phyloP scores from a whole-genome alignment of 2,113 vertebrate species.

The Podarcis cretensis region DNA sequence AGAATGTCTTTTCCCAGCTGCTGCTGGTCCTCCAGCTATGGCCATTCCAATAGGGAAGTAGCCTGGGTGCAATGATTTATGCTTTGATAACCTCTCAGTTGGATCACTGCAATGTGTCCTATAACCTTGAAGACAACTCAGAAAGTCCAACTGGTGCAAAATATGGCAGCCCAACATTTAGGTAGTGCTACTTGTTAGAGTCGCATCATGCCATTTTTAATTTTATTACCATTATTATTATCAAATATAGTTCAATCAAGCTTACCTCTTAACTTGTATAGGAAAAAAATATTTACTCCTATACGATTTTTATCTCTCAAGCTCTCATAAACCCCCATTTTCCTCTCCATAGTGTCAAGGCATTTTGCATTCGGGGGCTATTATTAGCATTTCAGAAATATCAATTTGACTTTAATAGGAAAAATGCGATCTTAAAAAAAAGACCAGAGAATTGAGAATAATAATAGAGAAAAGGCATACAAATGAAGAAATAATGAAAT shows the following conservation, averaged over 20 bases:
- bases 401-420: not conserved
- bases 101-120: not conserved
- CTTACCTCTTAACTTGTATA: not conserved
- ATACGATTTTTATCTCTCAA: not conserved
- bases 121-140: not conserved
- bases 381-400: conserved; percentile 24
- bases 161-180: not conserved
- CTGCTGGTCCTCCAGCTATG: not conserved
- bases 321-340: conserved; percentile 7
- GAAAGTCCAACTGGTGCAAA: not conserved
- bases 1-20: not conserved
- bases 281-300: not conserved
- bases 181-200: not conserved
- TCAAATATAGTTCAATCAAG: not conserved
- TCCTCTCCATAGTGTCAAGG: not conserved
- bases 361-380: not conserved
- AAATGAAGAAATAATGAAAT: not conserved
- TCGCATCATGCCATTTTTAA: not conserved
- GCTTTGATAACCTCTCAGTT: not conserved
- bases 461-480: conserved; percentile 3
- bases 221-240: not conserved
- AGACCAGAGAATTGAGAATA: conserved; percentile 3
- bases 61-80: not conserved
- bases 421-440: not conserved
- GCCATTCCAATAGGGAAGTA: not conserved